Conservation (phyloP, 2,888 invertebrate genomes). For the Ctenicera cuprea region DNA sequence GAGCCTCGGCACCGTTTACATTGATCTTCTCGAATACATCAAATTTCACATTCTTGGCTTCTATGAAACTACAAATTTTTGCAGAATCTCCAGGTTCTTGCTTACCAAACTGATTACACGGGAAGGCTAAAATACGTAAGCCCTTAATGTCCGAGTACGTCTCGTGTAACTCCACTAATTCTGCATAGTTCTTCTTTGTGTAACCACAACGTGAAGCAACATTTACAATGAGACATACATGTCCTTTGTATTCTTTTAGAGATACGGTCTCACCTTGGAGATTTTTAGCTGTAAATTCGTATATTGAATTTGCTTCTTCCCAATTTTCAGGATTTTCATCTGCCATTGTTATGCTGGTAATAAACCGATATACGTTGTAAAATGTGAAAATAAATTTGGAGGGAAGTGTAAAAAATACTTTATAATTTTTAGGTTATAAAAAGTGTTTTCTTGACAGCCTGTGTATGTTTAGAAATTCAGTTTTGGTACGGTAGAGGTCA, state of each 20-base stretch:
- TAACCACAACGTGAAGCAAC: conserved; percentile 92
- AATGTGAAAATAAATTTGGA: too few species aligned
- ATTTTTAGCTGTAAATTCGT: conserved; percentile 87
- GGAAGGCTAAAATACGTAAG: conserved; percentile 88
- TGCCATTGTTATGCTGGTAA: conserved; percentile 41
- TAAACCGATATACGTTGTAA: too few species aligned
- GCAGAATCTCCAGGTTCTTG: conserved; percentile 81
- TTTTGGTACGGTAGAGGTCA: too few species aligned
- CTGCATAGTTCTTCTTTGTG: conserved; percentile 88
- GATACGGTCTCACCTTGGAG: conserved; percentile 89
- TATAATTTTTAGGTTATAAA: too few species aligned
- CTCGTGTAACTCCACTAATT: conserved; percentile 85
- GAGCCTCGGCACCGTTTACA: conserved; percentile 80
- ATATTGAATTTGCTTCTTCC: conserved; percentile 83
- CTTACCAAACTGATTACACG: conserved; percentile 90
- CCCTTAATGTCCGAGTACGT: conserved; percentile 84
- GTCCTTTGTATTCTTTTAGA: conserved; percentile 86
- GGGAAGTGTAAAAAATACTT: too few species aligned
- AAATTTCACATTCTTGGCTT: conserved; percentile 79
- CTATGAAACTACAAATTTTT: conserved; percentile 79
- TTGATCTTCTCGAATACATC: conserved; percentile 85
- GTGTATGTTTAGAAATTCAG: too few species aligned
- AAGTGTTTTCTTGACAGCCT: too few species aligned
- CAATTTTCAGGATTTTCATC: conserved; percentile 71
- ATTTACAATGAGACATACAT: conserved; percentile 90